These are phyloP conservation scores for Nomada fabriciana DNA, from an alignment of 2,888 invertebrate genomes.

Conservation along the genomic window DNA sequence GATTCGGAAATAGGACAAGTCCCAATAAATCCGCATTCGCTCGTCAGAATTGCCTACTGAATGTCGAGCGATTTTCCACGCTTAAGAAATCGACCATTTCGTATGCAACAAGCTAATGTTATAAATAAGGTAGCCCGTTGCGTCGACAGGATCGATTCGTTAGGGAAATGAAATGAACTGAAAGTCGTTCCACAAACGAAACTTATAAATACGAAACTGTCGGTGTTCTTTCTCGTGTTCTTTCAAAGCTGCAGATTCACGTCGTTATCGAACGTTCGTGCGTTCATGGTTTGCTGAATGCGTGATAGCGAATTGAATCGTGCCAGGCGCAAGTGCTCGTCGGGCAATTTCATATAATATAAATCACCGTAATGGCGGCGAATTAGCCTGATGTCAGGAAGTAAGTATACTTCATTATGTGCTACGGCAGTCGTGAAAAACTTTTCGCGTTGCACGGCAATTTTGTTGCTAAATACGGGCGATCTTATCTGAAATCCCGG, in stretches of 20 bases:
- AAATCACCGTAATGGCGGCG: constrained; percentile 55
- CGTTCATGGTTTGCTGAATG: constrained; percentile 56
- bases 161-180: too few species aligned
- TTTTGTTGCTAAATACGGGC: constrained; percentile 59
- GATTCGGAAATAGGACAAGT: too few species aligned
- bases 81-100: too few species aligned
- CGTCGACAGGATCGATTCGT: neutral
- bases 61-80: too few species aligned
- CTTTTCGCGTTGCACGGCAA: constrained; percentile 45
- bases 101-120: too few species aligned
- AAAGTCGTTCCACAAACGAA: neutral
- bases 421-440: constrained; percentile 58
- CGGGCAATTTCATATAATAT: constrained; percentile 54
- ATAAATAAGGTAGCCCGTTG: too few species aligned
- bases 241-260: constrained; percentile 19
- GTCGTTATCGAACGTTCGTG: constrained; percentile 58
- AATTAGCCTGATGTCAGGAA: constrained; percentile 56
- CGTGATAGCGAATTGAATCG: constrained; percentile 59
- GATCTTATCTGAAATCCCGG: constrained; percentile 43
- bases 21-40: too few species aligned
- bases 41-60: too few species aligned
- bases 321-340: constrained; percentile 13
- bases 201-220: neutral
- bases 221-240: constrained; percentile 43
- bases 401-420: constrained; percentile 52